Conservation (phyloP, 30 jellyfish, hydroid and myxozoan genomes). For the Turritopsis dohrnii region DNA sequence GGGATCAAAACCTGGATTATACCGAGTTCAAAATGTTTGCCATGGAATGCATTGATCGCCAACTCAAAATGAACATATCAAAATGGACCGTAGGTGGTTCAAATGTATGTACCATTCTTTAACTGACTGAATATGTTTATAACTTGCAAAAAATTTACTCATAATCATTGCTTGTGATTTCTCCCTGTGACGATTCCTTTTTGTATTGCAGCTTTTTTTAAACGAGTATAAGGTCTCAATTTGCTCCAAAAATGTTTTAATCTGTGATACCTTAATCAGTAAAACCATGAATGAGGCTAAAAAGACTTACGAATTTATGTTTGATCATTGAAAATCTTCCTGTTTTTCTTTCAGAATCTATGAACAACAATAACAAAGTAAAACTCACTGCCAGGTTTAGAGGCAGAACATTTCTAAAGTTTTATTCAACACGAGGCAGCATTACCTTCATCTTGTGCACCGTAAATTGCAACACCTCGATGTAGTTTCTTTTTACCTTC, state of each 20-base stretch:
- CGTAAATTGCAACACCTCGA: not conserved
- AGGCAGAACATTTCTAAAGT: no score
- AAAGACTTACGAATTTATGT: not conserved
- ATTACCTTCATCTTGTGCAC: not conserved
- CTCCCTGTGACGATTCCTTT: no score
- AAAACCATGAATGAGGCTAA: no score
- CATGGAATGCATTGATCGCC: constrained; percentile 92
- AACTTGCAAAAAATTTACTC: no score
- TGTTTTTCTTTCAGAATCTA: not conserved
- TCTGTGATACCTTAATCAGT: no score
- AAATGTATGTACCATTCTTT: not conserved
- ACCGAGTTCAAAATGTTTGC: constrained; percentile 93
- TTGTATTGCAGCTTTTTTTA: no score
- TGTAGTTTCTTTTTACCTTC: not conserved
- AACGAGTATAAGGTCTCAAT: no score
- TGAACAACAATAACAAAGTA: no score
- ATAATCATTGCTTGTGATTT: no score
- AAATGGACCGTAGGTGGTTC: not conserved
- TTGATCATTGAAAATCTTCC: not conserved
- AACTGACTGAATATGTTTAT: not conserved
- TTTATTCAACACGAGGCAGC: no score
- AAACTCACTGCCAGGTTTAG: no score
- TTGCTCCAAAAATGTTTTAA: no score
- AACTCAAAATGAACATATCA: constrained; percentile 2
- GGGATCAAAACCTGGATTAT: constrained; percentile 76